Base-by-base conservation (phyloP, 2,113 vertebrate species). In the Brachypodius melanocephalos region DNA sequence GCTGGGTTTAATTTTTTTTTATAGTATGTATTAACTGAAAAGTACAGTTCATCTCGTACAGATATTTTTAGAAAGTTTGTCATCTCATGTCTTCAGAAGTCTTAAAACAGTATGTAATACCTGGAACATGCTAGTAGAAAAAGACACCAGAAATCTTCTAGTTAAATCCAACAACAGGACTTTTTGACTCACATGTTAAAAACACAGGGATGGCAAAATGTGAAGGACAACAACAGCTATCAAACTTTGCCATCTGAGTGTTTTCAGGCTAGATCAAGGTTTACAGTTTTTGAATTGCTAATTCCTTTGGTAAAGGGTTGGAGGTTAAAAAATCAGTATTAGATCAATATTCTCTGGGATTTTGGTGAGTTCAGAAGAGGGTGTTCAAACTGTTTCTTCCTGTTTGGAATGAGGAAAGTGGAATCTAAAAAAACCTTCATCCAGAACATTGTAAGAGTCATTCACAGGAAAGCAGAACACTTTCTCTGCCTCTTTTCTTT, bases 191-290 rank as follows among this genome's bases (percentile, higher is more conserved):
- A 89, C 28, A 5, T 72, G 73, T 74, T 87, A 87, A 91, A 92
- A 95, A 66, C 46, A 69, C 46, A 71, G 91, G 58, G 31, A 43
- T 89, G 79, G 40, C 80, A 93, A 92, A 95, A 92, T 59, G 28
- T 85, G 79, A 93, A 83, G 74, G 75, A 57, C 67, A 85, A 29
- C 58, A 93, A 69, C 88, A 90, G 55, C 63, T 59, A 26, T 63
- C 5, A 15, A 63, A 72, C 31, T 83, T 83, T 83, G 49, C 72
- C 72, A 76, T 80, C 86, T 92, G 63, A 72, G 49, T 62, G 28
- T 88, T 95, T 91, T 85, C 72, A 63, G 76, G 38, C 59, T 95
- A 49, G 62, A 91, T 88, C 66, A 88, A 93, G 29, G 46, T 83
- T 95, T 82, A 51, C 22, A 52, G 40, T 71, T 95, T 84, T 85